Percentiles rank a stretch among this genome's conserved stretches.
These are phyloP conservation scores for Chrosomus eos DNA, from an alignment of 2,797 vertebrate species.

Conservation along the genomic window DNA sequence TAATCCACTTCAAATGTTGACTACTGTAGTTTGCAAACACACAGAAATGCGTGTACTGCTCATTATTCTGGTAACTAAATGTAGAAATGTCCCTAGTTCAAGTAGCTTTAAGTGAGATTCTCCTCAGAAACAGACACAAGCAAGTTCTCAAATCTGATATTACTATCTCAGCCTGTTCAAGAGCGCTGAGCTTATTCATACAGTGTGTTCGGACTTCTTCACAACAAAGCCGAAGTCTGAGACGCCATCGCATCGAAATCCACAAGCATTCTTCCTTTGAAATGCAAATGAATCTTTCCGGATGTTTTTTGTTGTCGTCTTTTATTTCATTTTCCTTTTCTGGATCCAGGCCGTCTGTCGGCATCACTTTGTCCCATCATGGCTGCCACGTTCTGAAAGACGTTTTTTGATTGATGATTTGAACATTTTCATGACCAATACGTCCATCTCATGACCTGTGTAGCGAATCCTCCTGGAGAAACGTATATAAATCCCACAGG, in stretches of 20 bases:
- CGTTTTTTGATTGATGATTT: neutral
- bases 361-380: neutral
- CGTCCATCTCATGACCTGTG: neutral
- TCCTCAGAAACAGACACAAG: constrained; percentile 1
- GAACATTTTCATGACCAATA: neutral
- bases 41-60: neutral
- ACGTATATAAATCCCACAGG: neutral
- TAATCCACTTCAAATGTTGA: too few species aligned
- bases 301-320: neutral
- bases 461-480: neutral
- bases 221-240: neutral
- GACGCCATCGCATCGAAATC: neutral
- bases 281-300: constrained; percentile 17
- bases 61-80: neutral
- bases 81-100: neutral
- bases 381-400: neutral
- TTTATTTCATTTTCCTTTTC: neutral
- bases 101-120: neutral
- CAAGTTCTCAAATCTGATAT: neutral
- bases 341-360: neutral
- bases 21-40: neutral
- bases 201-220: neutral
- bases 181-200: neutral
- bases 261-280: neutral
- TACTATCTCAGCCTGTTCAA: neutral